Base-by-base conservation (phyloP, 2,888 invertebrate species). In the Noctua pronuba region DNA sequence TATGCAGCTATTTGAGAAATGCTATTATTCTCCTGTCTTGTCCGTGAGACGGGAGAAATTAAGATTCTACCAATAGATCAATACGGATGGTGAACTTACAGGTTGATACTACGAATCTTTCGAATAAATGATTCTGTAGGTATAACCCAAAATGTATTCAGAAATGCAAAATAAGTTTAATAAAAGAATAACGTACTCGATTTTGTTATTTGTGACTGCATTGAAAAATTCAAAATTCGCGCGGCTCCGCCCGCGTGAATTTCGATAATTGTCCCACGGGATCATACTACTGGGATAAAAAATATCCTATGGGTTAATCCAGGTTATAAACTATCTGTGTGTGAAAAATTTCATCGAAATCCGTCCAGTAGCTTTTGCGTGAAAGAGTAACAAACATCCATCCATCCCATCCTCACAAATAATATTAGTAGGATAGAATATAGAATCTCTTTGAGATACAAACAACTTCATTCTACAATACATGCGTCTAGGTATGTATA, bases 1-100 rank as follows among this genome's bases (percentile, higher is more conserved):
- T 80, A 68, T 68, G 49, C 52, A 77, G 60, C 21, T 67, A 81
- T 75, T 74, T 49, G 44, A 49, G 38, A 55, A 11, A 41, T 74
- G 8, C n/a, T 31, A 49, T 79, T 72, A 35, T 52, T 70, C 49
- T 62, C 35, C 11, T 62, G 31, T 66, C 31, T 67, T 35, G 18
- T 21, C 69, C 46, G 52, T 65, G 75, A 46, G 74, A 10, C 10
- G 55, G 21, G 16, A 35, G 38, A 28, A 38, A 55, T 69, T 49
- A 74, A 8, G 11, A 46, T 55, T n/a, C 70, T 64, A 5, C 18
- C 44, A 16, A 21, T 38, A 8, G 28, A 52, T 7, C 8, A 49
- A 44, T n/a, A 46, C 4, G 6, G 4, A 18, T 44, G 8, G 24
- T 55, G n/a, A 6, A 31, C 60, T 31, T 18, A 16, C 6, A 41